Percentiles rank a stretch among this genome's conserved stretches.
Conservation (phyloP, 2,113 vertebrate species). For the Trematocara stigmaticum region DNA sequence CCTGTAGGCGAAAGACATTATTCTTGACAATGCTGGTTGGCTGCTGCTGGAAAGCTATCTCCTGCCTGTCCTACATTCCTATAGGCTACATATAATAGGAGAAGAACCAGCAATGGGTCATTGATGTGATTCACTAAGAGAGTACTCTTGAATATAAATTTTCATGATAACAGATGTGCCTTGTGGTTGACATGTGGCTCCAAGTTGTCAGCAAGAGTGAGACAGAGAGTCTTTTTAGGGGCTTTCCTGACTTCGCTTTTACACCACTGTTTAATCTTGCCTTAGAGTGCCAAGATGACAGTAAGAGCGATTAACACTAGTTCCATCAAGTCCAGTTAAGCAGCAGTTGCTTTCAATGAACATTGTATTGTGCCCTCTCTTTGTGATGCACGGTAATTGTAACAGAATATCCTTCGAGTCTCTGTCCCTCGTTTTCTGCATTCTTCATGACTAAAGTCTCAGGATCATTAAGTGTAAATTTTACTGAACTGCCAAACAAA, state of each 20-base stretch:
- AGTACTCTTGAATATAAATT: slow-evolving; percentile 45
- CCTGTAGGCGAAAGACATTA: slow-evolving; percentile 50
- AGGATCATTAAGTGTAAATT: neutral
- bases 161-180: slow-evolving; percentile 20
- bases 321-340: slow-evolving; percentile 47
- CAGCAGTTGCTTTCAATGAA: neutral
- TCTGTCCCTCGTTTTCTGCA: neutral
- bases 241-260: slow-evolving; percentile 50
- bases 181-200: slow-evolving; percentile 28
- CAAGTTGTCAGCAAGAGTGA: slow-evolving; percentile 18
- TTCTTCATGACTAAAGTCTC: neutral
- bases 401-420: neutral
- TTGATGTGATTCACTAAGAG: slow-evolving; percentile 35
- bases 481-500: neutral
- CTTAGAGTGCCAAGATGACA: slow-evolving; percentile 42
- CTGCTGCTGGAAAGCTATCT: slow-evolving; percentile 46
- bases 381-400: neutral
- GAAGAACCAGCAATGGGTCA: slow-evolving; percentile 30
- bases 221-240: slow-evolving; percentile 40
- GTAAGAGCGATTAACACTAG: slow-evolving; percentile 43
- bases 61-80: slow-evolving; percentile 42
- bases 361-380: slow-evolving; percentile 1
- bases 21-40: slow-evolving; percentile 50
- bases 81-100: slow-evolving; percentile 14
- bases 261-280: slow-evolving; percentile 60